Base-by-base conservation (phyloP, 2,888 invertebrate genomes). In the Liodrosophila aerea region DNA sequence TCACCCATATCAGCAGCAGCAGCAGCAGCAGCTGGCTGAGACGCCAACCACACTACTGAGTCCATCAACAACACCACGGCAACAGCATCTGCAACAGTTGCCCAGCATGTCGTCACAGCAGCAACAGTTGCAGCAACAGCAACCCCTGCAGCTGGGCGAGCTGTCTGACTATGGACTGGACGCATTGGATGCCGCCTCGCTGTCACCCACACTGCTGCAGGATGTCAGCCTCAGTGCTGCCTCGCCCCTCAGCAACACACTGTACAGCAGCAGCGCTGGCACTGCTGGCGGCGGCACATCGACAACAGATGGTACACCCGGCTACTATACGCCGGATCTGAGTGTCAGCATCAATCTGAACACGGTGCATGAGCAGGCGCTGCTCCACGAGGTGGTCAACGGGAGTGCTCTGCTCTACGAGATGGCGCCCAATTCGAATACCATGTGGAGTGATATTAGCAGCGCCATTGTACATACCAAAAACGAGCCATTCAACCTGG, bases 401-500 rank as follows among this genome's bases (percentile, higher is more conserved):
- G 64, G 66, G 47, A 86, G 76, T 44, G 73, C 75, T 0, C 46
- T 87, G 61, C 67, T 87, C 15, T 87, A 86, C 60, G 88, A 88
- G 31, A 74, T 82, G 49, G 84, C 87, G 16, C 85, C 87, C 12
- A 88, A 88, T 64, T 87, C 89, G 52, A 90, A 87, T 68, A 85
- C 89, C 50, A 90, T 90, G 89, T 90, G 90, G 90, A 90, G 89
- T 57, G 89, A 89, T 53, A 88, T 90, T 33, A 87, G 88, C 64
- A 88, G 86, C 72, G 88, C 89, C 64, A 89, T 91, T 70, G 91
- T 91, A 4, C 86, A 90, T 37, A 89, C 89, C 50, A 90, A 90
- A 81, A 74, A 88, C 45, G 94, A 94, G 77, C 91, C 93, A 8
- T 93, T 94, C 80, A 94, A 93, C 89, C 94, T 95, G 93, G 96